phyloP scores from a whole-genome alignment of 2,113 vertebrate genomes.

The Oostethus manadensis region DNA sequence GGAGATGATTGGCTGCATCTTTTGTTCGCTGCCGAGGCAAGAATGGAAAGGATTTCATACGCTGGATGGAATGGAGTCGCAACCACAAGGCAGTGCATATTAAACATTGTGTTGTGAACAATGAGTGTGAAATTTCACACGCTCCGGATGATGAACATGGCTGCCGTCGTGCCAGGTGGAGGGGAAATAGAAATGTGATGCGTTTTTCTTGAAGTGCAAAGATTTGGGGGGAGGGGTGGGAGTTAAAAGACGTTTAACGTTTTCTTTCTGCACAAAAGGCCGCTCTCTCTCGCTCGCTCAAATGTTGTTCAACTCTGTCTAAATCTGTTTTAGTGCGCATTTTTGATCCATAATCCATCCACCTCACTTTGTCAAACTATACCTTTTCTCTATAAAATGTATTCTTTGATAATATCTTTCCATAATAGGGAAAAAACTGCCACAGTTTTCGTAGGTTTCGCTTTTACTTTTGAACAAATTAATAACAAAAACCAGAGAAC shows the following conservation, averaged over 20 bases:
- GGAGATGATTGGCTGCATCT: conserved; percentile 71
- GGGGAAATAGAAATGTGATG: conserved; percentile 48
- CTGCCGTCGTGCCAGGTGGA: conserved; percentile 64
- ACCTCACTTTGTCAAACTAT: too few relatives aligned
- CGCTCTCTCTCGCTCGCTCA: too few relatives aligned
- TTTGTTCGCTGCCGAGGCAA: conserved; percentile 49
- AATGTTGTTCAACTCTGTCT: too few relatives aligned
- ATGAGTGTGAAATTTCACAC: conserved; percentile 74
- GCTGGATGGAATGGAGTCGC: conserved; percentile 23
- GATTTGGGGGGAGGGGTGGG: conserved; percentile 17
- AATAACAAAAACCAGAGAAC: too few relatives aligned
- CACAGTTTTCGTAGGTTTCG: too few relatives aligned
- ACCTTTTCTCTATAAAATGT: too few relatives aligned
- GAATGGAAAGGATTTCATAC: conserved; percentile 74
- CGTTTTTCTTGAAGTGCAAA: conserved; percentile 37
- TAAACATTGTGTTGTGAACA: conserved; percentile 72
- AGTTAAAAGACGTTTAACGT: conserved; percentile 21
- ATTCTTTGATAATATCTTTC: too few relatives aligned
- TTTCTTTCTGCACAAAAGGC: too few relatives aligned
- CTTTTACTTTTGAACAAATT: too few relatives aligned
- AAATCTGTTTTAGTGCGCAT: too few relatives aligned
- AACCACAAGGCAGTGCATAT: conserved; percentile 63
- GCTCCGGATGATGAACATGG: conserved; percentile 60
- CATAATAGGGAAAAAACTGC: too few relatives aligned
- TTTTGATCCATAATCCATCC: too few relatives aligned